A percentile compares a stretch with the other conserved stretches of the same genome.
phyloP scores from a whole-genome alignment of 1,140 invertebrate genomes.

The Elymnias hypermnestra region DNA sequence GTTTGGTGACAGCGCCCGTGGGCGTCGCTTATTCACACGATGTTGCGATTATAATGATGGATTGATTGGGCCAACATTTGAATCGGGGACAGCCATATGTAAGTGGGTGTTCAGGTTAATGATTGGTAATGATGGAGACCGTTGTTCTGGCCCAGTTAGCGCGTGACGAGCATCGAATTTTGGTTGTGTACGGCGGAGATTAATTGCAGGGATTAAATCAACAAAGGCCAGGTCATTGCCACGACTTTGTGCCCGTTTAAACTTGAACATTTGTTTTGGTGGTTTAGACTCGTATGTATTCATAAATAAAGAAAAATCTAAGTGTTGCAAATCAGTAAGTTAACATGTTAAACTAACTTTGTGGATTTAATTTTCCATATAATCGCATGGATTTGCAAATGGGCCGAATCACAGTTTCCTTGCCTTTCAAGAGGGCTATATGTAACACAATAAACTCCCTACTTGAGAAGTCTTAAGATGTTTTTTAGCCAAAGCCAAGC shows the following conservation, averaged over 20 bases:
- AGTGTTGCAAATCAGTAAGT: too few species aligned
- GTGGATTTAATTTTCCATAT: too few species aligned
- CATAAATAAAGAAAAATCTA: too few species aligned
- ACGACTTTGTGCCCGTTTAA: background rate
- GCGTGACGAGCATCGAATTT: conserved; percentile 12
- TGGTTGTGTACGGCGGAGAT: conserved; percentile 6
- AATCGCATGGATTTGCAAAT: too few species aligned
- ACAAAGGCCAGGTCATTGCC: too few species aligned
- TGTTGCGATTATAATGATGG: conserved; percentile 56
- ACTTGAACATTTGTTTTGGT: background rate
- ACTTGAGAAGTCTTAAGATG: too few species aligned
- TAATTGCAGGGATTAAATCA: conserved; percentile 11
- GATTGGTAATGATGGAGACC: conserved; percentile 50
- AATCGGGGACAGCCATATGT: conserved; percentile 44
- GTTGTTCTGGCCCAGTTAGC: conserved; percentile 46
- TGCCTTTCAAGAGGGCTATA: too few species aligned
- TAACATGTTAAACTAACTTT: too few species aligned
- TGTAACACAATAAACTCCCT: too few species aligned
- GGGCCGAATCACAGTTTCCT: too few species aligned
- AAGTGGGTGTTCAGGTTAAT: conserved; percentile 56
- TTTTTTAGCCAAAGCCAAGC: too few species aligned
- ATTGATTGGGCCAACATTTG: conserved; percentile 55
- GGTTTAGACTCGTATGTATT: too few species aligned
- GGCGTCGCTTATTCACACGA: conserved; percentile 38
- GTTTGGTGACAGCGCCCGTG: conserved; percentile 33